A percentile compares a stretch with the other conserved stretches of the same genome.
These are phyloP conservation scores for Triops cancriformis DNA, from an alignment of 1,140 invertebrate genomes.

Conservation along the genomic window DNA sequence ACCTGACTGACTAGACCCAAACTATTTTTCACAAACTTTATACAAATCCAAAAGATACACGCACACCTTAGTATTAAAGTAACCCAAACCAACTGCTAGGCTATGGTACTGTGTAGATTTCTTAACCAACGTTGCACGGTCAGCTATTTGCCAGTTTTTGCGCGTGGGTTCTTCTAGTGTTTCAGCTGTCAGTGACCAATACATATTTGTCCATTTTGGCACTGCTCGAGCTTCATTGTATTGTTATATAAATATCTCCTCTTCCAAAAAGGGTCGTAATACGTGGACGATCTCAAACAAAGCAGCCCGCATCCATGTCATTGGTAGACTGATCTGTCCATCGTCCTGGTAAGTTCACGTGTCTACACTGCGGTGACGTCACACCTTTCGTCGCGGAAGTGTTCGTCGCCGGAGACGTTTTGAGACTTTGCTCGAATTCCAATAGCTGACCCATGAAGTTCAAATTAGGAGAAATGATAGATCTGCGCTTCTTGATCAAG, in stretches of 20 bases:
- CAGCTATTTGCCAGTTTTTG: background rate
- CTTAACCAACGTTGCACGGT: background rate
- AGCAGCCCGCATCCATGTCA: background rate
- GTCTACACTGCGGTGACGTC: slow-evolving; percentile 7
- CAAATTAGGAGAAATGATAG: slow-evolving; percentile 91
- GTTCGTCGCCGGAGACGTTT: background rate
- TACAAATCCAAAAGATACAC: background rate
- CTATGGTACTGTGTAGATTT: background rate
- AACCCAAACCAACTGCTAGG: background rate
- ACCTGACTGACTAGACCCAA: slow-evolving; percentile 1
- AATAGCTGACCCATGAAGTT: slow-evolving; percentile 94
- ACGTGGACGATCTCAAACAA: background rate
- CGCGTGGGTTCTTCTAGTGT: background rate
- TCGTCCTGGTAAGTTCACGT: background rate
- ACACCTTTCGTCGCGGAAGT: background rate
- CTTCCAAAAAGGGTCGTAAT: background rate
- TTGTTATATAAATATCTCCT: background rate
- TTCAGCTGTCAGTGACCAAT: background rate
- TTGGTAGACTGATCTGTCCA: background rate
- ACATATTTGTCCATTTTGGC: background rate
- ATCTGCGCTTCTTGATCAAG: slow-evolving; percentile 71
- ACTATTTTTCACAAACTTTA: background rate
- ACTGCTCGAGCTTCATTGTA: background rate
- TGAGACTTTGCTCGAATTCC: slow-evolving; percentile 67
- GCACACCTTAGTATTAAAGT: no score